phyloP scores from a whole-genome alignment of 2,888 invertebrate species.

The Folsomia manolachei region DNA sequence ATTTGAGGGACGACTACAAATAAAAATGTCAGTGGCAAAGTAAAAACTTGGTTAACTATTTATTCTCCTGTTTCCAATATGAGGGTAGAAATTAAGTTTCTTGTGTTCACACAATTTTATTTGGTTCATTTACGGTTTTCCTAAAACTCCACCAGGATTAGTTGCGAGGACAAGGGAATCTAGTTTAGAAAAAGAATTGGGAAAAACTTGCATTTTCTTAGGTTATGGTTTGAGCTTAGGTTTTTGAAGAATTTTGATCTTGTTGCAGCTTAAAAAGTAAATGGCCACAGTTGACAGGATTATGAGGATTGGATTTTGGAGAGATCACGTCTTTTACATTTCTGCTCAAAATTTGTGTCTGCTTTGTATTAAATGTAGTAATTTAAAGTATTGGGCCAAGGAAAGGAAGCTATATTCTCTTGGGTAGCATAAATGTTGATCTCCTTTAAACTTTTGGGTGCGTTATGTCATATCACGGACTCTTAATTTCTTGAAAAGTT shows the following conservation, averaged over 20 bases:
- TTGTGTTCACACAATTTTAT: background rate
- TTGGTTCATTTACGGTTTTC: too few species aligned
- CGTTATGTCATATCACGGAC: background rate
- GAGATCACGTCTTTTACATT: background rate
- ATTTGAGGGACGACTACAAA: too few species aligned
- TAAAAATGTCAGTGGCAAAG: too few species aligned
- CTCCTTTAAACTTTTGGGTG: too few species aligned
- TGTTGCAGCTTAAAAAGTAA: conserved; percentile 10
- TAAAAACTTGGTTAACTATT: too few species aligned
- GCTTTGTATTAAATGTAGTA: background rate
- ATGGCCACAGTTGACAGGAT: conserved; percentile 17
- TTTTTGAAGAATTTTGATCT: background rate
- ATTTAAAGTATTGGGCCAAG: background rate
- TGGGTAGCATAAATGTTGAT: background rate
- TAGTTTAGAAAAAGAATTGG: too few species aligned
- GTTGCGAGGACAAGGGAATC: too few species aligned
- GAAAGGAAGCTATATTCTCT: too few species aligned
- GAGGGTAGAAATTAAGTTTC: too few species aligned
- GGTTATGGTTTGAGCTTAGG: background rate
- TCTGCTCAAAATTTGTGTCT: background rate
- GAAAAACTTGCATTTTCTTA: too few species aligned
- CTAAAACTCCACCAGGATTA: too few species aligned
- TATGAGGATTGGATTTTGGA: conserved; percentile 20
- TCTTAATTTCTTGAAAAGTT: background rate
- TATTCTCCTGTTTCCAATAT: too few species aligned